Base-by-base conservation (phyloP, 30 jellyfish, hydroid and myxozoan species). In the Aurelia coerulea region DNA sequence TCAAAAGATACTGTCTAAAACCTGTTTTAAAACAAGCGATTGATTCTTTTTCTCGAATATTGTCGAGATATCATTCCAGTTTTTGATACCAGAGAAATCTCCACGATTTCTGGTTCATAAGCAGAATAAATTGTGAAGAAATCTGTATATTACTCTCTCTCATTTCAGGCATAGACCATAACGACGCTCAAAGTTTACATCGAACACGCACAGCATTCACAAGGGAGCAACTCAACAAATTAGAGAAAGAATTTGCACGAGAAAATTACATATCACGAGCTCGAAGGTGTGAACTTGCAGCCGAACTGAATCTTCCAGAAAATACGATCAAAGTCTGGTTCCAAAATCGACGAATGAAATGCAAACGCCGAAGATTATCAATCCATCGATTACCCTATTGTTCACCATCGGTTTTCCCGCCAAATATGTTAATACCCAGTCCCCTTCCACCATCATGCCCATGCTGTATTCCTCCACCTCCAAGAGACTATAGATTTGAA, bases 191-290 rank as follows among this genome's bases (percentile, higher is more conserved):
- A 64, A 62, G 88, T 52, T 76, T 87, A 33, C 97, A 91, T 58
- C 90, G 97, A 74, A 91, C 97, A 32, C 87, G 97, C 15, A 91
- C 97, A 46, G 97, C 97, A 12, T 91, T 91, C 75, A 91, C 97
- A 32, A 65, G 97, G 3, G 97, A 91, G 41, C 97, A 91, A 74
- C 90, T 91, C 3, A 80, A 84, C 68, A 84, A 91, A 91, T 90
- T 91, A 1, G 97, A 91, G 73, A 91, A 85, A 35, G 97, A 91
- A 91, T 91, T 91, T 64, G 71, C 93, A 15, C 62, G 89, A 64
- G 97, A 91, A 64, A 91, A 91, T 60, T 91, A 91, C 91, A 91
- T 91, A 12, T 91, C 97, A 63, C 60, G 97, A 67, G 95, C 96
- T 10, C 84, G 97, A 33, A 68, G 97, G 56, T 84, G 93, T 42